Conservation (phyloP, 2,888 invertebrate species). For the Ceraclea dissimilis region DNA sequence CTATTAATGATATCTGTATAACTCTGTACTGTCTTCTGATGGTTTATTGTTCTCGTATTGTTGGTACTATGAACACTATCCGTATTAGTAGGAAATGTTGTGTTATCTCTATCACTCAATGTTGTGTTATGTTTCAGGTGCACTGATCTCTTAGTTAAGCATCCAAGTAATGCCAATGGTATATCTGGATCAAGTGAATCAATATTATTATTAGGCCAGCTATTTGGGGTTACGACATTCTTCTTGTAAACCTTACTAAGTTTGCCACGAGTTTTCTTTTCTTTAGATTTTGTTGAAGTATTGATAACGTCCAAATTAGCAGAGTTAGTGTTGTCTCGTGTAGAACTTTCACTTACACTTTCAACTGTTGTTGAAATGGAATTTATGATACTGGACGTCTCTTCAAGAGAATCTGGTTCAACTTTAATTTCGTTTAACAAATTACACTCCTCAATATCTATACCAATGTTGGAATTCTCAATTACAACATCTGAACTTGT, state of each 20-base stretch:
- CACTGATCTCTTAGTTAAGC: neutral
- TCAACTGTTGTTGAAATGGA: too few species aligned
- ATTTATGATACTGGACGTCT: too few species aligned
- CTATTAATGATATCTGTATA: neutral
- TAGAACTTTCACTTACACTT: too few species aligned
- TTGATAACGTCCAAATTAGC: too few species aligned
- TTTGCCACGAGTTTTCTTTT: too few species aligned
- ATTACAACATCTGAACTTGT: too few species aligned
- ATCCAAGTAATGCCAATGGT: neutral
- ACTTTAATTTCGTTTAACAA: neutral
- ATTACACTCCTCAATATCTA: neutral
- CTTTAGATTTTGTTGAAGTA: too few species aligned
- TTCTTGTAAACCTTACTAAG: too few species aligned
- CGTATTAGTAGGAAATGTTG: neutral
- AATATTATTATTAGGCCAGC: too few species aligned
- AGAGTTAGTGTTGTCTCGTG: too few species aligned
- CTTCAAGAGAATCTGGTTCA: neutral
- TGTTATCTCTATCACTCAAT: neutral
- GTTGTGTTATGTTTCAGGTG: neutral
- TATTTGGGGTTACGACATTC: too few species aligned
- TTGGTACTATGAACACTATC: neutral
- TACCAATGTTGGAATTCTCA: neutral
- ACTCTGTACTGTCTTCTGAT: neutral
- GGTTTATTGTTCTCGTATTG: neutral
- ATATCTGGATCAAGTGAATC: neutral